These are phyloP conservation scores for Galemys pyrenaicus DNA, from an alignment of 2,113 vertebrate genomes.

Conservation along the genomic window DNA sequence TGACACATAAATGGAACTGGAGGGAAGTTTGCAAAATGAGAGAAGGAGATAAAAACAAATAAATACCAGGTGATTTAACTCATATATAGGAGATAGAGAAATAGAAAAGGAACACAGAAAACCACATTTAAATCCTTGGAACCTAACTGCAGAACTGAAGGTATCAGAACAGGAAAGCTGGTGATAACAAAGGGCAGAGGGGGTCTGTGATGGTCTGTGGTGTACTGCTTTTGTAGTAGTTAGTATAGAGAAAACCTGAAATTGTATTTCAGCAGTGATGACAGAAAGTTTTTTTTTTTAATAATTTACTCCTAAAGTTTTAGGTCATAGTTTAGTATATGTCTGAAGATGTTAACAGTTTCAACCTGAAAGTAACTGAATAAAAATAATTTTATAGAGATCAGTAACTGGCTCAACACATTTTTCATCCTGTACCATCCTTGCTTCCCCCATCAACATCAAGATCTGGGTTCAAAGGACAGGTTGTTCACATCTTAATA, in stretches of 20 bases:
- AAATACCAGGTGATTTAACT: too few species aligned
- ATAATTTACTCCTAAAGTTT: background rate
- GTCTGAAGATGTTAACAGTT: background rate
- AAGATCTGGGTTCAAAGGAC: background rate
- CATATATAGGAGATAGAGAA: too few species aligned
- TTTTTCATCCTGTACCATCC: background rate
- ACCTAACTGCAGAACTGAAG: too few species aligned
- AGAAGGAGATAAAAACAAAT: too few species aligned
- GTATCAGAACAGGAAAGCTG: too few species aligned
- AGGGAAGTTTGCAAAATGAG: too few species aligned
- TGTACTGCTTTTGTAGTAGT: background rate
- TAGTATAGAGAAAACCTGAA: background rate
- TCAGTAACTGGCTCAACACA: background rate
- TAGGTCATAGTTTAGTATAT: background rate
- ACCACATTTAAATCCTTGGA: too few species aligned
- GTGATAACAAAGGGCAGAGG: too few species aligned
- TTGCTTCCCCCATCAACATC: background rate
- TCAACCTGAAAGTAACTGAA: background rate
- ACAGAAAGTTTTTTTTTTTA: background rate
- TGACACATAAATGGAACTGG: too few species aligned
- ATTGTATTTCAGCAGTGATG: background rate
- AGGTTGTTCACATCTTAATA: background rate
- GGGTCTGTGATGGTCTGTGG: too few species aligned
- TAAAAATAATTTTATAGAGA: background rate
- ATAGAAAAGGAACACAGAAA: too few species aligned